Percentiles rank a stretch among this genome's conserved stretches.
phyloP scores from a whole-genome alignment of 2,113 vertebrate genomes.

The Fregata magnificens region DNA sequence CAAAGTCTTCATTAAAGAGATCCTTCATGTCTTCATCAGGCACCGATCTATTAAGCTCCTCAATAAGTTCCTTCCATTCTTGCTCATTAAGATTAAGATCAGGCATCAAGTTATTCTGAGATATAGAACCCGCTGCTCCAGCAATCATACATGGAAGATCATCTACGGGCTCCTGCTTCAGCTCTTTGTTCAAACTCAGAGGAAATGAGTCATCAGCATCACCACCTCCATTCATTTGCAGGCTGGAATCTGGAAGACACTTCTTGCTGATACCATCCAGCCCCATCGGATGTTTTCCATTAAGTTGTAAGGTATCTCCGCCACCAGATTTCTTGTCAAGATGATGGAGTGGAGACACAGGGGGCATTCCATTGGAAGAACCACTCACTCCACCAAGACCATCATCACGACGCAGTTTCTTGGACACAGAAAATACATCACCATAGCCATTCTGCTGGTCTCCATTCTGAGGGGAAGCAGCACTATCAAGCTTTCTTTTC shows the following conservation, averaged over 20 bases:
- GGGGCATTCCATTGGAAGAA: conserved; percentile 80
- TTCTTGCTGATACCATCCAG: conserved; percentile 75
- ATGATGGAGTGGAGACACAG: conserved; percentile 74
- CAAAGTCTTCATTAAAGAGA: conserved; percentile 94
- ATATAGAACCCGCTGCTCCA: conserved; percentile 80
- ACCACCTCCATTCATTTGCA: conserved; percentile 63
- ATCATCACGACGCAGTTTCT: conserved; percentile 86
- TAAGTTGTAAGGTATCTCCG: conserved; percentile 70
- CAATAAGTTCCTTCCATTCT: conserved; percentile 97
- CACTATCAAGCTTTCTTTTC: conserved; percentile 90
- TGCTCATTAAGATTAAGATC: conserved; percentile 98
- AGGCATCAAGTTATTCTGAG: conserved; percentile 88
- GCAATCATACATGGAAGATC: conserved; percentile 91
- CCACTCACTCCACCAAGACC: conserved; percentile 72
- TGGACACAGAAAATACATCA: conserved; percentile 85
- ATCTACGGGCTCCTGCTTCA: conserved; percentile 94
- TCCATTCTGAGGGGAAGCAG: conserved; percentile 84
- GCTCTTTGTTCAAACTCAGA: conserved; percentile 82
- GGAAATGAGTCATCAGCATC: conserved; percentile 79
- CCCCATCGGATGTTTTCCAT: conserved; percentile 75
- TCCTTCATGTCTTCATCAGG: conserved; percentile 96
- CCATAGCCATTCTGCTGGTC: conserved; percentile 89
- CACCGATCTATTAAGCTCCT: conserved; percentile 94
- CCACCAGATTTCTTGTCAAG: conserved; percentile 82
- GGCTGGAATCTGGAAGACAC: conserved; percentile 71